phyloP scores from a whole-genome alignment of 2,113 vertebrate species.

The Lonchura striata region DNA sequence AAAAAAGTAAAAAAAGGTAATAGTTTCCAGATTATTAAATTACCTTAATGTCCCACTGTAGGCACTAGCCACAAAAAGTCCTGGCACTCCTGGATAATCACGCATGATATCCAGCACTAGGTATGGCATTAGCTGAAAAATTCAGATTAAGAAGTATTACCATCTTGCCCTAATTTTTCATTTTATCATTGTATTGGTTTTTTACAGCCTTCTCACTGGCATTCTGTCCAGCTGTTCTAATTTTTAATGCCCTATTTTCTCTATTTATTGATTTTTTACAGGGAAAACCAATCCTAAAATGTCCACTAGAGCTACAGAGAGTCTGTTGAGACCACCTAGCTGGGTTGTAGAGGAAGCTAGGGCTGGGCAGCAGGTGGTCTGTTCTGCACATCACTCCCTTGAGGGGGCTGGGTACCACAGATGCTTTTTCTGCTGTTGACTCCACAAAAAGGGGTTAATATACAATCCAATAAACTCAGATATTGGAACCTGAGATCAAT shows the following conservation, averaged over 20 bases:
- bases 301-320: neutral
- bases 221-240: neutral
- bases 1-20: neutral
- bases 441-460: neutral
- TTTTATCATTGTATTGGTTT: neutral
- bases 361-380: neutral
- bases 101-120: conserved; percentile 90
- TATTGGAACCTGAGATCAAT: neutral
- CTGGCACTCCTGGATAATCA: conserved; percentile 87
- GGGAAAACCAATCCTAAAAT: neutral
- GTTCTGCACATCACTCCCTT: neutral
- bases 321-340: neutral
- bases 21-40: neutral
- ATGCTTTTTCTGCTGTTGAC: neutral
- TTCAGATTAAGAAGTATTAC: neutral
- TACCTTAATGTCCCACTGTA: conserved; percentile 98
- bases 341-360: neutral
- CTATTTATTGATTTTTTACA: neutral
- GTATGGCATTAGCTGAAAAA: conserved; percentile 91
- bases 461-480: neutral
- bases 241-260: neutral
- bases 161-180: neutral
- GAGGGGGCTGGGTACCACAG: neutral
- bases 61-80: conserved; percentile 93
- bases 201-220: neutral